Conservation (phyloP, 2,113 vertebrate species). For the Centropus bengalensis region DNA sequence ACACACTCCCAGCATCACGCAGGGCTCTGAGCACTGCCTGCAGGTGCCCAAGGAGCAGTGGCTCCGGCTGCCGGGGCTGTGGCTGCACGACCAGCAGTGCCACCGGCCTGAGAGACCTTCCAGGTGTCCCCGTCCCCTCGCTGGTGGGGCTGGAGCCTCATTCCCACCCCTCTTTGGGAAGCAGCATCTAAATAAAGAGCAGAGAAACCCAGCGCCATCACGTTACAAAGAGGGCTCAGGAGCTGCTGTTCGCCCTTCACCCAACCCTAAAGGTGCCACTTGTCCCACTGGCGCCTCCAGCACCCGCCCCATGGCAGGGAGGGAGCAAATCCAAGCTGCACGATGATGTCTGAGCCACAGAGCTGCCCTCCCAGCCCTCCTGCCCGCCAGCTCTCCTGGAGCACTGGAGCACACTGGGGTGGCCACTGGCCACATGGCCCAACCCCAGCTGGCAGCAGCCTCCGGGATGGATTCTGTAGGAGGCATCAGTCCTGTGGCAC, state of each 20-base stretch:
- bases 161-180: background rate
- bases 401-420: too few relatives aligned
- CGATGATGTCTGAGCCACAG: background rate
- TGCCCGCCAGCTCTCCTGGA: background rate
- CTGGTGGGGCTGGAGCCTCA: too few relatives aligned
- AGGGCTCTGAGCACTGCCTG: accelerated
- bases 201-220: accelerated
- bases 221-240: accelerated
- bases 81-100: background rate
- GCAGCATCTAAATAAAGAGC: background rate
- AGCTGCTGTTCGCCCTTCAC: background rate
- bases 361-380: background rate
- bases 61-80: background rate
- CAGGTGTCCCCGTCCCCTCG: accelerated
- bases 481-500: accelerated
- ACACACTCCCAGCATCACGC: background rate
- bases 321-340: too few relatives aligned
- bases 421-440: accelerated
- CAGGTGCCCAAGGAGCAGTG: too few relatives aligned
- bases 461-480: background rate
- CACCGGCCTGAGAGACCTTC: accelerated
- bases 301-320: background rate
- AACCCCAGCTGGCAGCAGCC: background rate
- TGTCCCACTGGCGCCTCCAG: background rate
- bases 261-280: background rate